phyloP scores from a whole-genome alignment of 2,113 vertebrate species.

The Corvus moneduloides region DNA sequence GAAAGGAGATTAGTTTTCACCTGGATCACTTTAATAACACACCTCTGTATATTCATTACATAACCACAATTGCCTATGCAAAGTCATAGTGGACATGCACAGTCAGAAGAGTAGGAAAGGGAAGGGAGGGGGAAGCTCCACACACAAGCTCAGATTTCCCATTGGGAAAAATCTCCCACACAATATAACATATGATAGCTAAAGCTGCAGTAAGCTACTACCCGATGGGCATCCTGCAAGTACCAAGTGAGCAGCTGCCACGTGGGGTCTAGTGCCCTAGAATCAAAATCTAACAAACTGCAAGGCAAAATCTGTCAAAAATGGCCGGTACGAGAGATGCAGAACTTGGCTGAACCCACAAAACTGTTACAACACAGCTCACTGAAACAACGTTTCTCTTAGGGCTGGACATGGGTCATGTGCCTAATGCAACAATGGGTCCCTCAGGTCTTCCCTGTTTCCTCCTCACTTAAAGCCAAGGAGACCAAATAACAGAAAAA shows the following conservation, averaged over 20 bases:
- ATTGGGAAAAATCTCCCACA: neutral
- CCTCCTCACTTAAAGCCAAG: neutral
- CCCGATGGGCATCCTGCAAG: neutral
- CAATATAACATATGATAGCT: rapidly evolving
- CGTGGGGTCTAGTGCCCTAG: rapidly evolving
- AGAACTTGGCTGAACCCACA: neutral
- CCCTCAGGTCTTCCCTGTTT: neutral
- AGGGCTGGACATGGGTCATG: neutral
- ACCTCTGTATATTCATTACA: neutral
- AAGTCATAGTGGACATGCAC: rapidly evolving
- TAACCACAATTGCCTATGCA: neutral
- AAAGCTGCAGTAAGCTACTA: neutral
- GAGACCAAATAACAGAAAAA: neutral
- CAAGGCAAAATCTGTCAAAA: neutral
- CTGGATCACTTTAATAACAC: neutral
- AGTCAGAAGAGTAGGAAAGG: neutral
- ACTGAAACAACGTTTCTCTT: neutral
- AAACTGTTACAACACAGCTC: neutral
- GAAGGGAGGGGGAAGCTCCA: neutral
- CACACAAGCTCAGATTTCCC: neutral
- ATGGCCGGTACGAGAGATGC: neutral
- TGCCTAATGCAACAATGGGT: neutral
- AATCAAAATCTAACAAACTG: neutral
- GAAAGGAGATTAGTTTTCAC: neutral
- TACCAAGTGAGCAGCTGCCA: neutral